These are phyloP conservation scores for Ctenicera cuprea DNA, from an alignment of 2,888 invertebrate genomes.

Conservation along the genomic window DNA sequence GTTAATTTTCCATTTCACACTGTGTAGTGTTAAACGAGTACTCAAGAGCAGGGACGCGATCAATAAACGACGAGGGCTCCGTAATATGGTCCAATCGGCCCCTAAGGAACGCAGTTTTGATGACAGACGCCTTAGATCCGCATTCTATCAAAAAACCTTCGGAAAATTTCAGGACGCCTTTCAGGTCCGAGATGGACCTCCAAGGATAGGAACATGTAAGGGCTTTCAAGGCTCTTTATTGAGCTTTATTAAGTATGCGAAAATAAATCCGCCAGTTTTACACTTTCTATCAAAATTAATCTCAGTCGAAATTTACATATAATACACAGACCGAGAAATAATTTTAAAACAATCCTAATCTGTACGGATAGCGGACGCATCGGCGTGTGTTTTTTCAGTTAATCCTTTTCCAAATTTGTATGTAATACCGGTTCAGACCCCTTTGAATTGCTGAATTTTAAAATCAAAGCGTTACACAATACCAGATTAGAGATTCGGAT, in stretches of 20 bases:
- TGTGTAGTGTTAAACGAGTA: constrained; percentile 42
- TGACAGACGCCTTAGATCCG: constrained; percentile 43
- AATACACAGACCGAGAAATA: constrained; percentile 17
- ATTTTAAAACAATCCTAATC: constrained; percentile 19
- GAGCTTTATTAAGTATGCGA: too few species aligned
- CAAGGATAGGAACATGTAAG: neutral
- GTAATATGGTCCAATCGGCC: constrained; percentile 47
- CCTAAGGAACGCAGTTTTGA: constrained; percentile 48
- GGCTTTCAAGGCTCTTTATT: neutral
- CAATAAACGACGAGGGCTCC: constrained; percentile 47
- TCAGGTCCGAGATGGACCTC: neutral
- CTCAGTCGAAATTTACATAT: constrained; percentile 17
- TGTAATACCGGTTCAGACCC: constrained; percentile 9
- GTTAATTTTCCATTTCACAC: constrained; percentile 43
- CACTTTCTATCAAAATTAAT: constrained; percentile 16
- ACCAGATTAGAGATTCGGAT: neutral
- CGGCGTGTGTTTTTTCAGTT: constrained; percentile 14
- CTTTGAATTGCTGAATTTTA: neutral
- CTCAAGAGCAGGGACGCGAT: constrained; percentile 43
- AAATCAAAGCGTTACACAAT: neutral
- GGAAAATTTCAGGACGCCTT: constrained; percentile 29
- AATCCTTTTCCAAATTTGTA: constrained; percentile 17
- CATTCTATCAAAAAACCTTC: constrained; percentile 43
- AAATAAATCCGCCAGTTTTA: neutral
- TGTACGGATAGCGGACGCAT: neutral